Evolutionary conservation across 2,888 invertebrate species (phyloP), one percentile per base, ranked within the genome.

Genomic region (Philereme vetulata): DNA sequence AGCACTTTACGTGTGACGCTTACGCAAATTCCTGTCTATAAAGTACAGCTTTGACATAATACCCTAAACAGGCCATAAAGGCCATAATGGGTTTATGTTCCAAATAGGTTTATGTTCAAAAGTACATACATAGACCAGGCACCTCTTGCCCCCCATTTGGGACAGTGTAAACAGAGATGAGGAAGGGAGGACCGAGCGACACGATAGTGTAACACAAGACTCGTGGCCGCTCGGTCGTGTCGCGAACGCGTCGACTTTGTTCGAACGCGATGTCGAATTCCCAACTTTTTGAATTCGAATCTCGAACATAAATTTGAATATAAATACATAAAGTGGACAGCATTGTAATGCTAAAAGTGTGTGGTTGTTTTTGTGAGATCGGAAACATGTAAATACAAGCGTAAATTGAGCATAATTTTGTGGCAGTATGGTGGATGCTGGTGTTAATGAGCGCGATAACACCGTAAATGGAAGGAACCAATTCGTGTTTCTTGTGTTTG

Each of bases 381-480:
- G 58, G 45, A 81, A 88, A 83, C 78, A 90, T 90, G 91, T 91
- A 88, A 90, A 75, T 82, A 76, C 80, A 83, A 85, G 82, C 84
- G 86, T 85, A 82, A 82, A 85, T 83, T 81, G 76, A 75, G 82
- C 78, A 84, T 83, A 80, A 86, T 83, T 84, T 76, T 74, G 90
- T 86, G 90, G 86, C 91, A 92, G 91, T 84, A 92, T 92, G 91
- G 90, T 92, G 88, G 85, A 88, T 90, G 86, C 82, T 83, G 87
- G 90, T 91, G 89, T 85, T 85, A 90, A 88, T 85, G 87, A 89
- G 85, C 90, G 90, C 84, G 85, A 90, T 87, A 87, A 86, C 85
- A 88, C 85, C 84, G 79, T 87, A 82, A 87, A 88, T 86, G 91
- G 91, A 79, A 90, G 84, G 86, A 90, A 86, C 86, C 91, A 90